Base-by-base conservation (phyloP, 2,888 invertebrate genomes). In the Sarcophaga rosellei region DNA sequence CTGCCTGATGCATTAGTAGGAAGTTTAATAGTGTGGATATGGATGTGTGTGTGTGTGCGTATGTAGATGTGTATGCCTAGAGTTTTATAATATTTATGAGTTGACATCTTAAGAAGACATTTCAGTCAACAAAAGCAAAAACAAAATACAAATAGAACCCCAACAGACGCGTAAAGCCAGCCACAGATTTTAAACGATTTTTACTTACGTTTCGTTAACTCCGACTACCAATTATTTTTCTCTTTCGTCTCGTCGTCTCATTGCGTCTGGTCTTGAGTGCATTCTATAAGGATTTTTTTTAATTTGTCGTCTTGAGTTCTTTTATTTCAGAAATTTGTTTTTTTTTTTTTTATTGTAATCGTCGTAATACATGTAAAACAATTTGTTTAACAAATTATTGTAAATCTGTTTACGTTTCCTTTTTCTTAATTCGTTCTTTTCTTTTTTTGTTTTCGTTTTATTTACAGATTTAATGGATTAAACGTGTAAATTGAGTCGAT, bases 1-100 rank as follows among this genome's bases (percentile, higher is more conserved):
- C 84, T 86, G 84, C 84, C 84, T 86, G 84, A 86, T 84, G 84
- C 84, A 84, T 86, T 86, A 81, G 81, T 81, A 79, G 84, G 84
- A 84, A 86, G 81, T 86, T 35, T 35, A 35, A 65, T 76, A 21
- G 72, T 74, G 25, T 35, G 57, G 25, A 6, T 25, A 0, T 74
- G 77, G 47, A 65, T 35, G 10, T 35, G 35, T 35, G 35, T 0
- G 35, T 53, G 17, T 53, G 15, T 47, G 68, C 15, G 76, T 74
- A 57, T 45, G 59, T 8, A 35, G 23, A 44, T 74, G 74, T 59
- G 74, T 74, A 77, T 81, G 69, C 81, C 76, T 85, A 80, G 81
- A 85, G 66, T 81, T 53, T 70, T 78, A 35, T 35, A 23, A 86
- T 84, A 86, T 86, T 86, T 86, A 86, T 86, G 84, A 84, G 86